Evolutionary conservation across 1,140 invertebrate species (phyloP), one percentile per base, ranked within the genome.

Genomic region (Drosophila aff.): DNA sequence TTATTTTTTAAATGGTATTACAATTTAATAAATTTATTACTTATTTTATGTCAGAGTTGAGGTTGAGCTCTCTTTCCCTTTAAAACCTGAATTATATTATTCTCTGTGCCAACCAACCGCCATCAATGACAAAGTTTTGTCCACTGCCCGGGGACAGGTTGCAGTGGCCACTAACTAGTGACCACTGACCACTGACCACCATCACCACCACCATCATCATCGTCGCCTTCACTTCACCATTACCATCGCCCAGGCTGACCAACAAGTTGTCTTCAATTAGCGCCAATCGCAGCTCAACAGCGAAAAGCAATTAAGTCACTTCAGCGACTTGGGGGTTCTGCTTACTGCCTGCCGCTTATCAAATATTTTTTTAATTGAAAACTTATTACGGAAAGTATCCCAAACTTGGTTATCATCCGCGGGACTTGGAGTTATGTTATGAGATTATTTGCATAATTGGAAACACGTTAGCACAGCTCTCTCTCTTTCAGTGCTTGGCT

Each of bases 221-320:
- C 71, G 55, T 26, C 28, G 52, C 18, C 43, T 49, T 44, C 50
- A 40, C 59, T 55, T 52, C 18, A 38, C 63, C 55, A 60, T 16
- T 21, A 26, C n/a, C 41, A 43, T 18, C 63, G 46, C 38, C 13
- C 52, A 0, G 50, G 59, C 62, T 44, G 63, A 50, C 73, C 79
- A 73, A 74, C 85, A 81, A 79, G 85, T 90, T 89, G 81, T 61
- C 86, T 82, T 90, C 85, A 89, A 89, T 89, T 89, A 89, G 85
- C 86, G 85, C 79, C 82, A 89, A 89, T 89, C 85, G 78, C 44
- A 47, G 85, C 50, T 53, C 61, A 89, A 89, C 85, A 89, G 79
- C 85, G 86, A 89, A 89, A 89, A 82, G 69, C 85, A 89, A 89
- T 89, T 89, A 89, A 89, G 86, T 82, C 79, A 78, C 81, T n/a